These are phyloP conservation scores for Oryzias javanicus DNA, from an alignment of 2,113 vertebrate species.

Conservation along the genomic window DNA sequence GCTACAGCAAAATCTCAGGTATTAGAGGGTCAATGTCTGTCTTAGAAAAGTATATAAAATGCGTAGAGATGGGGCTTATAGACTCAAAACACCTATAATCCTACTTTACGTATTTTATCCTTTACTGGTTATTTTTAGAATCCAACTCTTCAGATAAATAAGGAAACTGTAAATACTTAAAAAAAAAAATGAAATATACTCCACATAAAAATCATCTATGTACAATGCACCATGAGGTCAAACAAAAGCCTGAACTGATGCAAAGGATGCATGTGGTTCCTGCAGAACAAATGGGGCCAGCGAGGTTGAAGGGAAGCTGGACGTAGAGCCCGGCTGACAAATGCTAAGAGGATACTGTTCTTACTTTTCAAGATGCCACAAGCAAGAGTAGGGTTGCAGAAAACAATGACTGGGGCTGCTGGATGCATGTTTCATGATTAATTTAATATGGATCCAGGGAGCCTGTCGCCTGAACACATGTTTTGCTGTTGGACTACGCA, in stretches of 20 bases:
- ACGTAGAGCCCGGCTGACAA: constrained; percentile 15
- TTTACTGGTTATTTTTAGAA: too few species aligned
- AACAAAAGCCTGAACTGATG: constrained; percentile 66
- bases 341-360: constrained; percentile 28
- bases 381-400: constrained; percentile 29
- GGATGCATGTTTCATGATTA: constrained; percentile 34
- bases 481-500: constrained; percentile 8
- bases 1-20: too few species aligned
- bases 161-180: too few species aligned
- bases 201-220: not conserved
- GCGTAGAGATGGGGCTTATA: too few species aligned
- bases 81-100: too few species aligned
- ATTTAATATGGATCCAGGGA: constrained; percentile 29
- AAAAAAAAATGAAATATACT: not conserved
- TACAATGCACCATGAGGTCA: constrained; percentile 52
- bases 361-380: constrained; percentile 19
- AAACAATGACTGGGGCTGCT: constrained; percentile 25
- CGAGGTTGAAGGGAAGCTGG: constrained; percentile 25
- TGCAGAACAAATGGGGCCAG: constrained; percentile 43
- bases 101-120: too few species aligned
- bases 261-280: constrained; percentile 41
- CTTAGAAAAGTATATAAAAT: too few species aligned
- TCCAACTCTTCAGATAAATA: too few species aligned
- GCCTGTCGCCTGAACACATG: constrained; percentile 16
- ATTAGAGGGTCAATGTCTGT: too few species aligned